Evolutionary conservation across 2,113 vertebrate genomes (phyloP), one percentile per base, ranked within the genome.

Genomic region (Sarotherodon lohbergeri): DNA sequence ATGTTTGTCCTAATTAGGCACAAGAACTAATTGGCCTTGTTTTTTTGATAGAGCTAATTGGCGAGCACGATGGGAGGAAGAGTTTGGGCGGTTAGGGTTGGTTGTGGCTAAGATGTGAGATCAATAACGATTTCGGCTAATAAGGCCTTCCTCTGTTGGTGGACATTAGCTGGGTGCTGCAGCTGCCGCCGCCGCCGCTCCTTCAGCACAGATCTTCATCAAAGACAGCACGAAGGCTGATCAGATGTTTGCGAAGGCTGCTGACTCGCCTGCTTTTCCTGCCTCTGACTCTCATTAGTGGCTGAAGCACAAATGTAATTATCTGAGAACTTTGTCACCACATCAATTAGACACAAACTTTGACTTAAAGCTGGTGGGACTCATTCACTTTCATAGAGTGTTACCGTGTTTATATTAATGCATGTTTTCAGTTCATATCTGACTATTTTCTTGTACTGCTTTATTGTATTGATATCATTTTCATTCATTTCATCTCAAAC

Each of bases 21-120:
- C 55, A 63, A 32, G 34, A 52, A 73, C 85, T 93, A 96, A 95
- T 92, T 91, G 92, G 89, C 89, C 81, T 54, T 46, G 61, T 52
- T 61, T 87, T 89, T 88, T 80, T 89, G 88, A 83, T 29, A 19
- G 24, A 41, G 80, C 86, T 95, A 93, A 94, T 93, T 92, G 91
- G 90, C 5, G 63, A 78, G 85, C 79, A 9, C 32, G 71, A 57
- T 27, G 22, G 73, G 54, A 68, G 79, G 36, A 68, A 83, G 84
- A 22, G 81, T 79, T 82, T 56, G 46, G 63, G 57, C 4, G n/a
- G 83, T 59, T 55, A 32, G 61, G 81, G 82, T 22, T 73, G 68
- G 82, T 22, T 24, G 78, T 29, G 79, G 80, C 71, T 48, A 19
- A 57, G 81, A 84, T 84, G 48, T 57, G 24, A 88, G 82, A 92